Conservation (phyloP, 1,140 invertebrate species). For the Drosophila leontia region DNA sequence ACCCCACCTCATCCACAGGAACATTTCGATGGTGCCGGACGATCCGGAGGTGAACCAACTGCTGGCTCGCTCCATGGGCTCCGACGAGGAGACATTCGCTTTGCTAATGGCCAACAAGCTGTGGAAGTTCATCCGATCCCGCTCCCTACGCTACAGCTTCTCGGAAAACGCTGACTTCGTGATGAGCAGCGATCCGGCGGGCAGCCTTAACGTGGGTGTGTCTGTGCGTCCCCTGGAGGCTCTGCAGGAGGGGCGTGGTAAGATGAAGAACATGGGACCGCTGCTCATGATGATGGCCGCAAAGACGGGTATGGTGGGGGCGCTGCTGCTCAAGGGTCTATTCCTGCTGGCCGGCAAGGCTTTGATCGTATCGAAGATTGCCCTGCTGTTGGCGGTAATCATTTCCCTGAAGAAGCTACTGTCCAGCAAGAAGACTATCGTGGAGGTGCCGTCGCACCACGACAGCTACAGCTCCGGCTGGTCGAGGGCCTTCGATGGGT, state of each 20-base stretch:
- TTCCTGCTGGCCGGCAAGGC: conserved; percentile 93
- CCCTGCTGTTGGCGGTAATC: conserved; percentile 90
- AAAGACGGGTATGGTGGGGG: conserved; percentile 92
- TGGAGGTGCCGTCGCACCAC: conserved; percentile 89
- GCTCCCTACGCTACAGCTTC: conserved; percentile 89
- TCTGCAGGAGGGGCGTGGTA: conserved; percentile 88
- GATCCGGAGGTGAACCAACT: conserved; percentile 79
- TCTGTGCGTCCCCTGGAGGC: conserved; percentile 88
- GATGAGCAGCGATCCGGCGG: conserved; percentile 89
- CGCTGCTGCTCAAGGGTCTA: conserved; percentile 91
- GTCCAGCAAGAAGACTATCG: conserved; percentile 90
- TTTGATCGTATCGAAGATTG: conserved; percentile 92
- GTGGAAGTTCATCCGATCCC: conserved; percentile 90
- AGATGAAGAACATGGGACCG: conserved; percentile 90
- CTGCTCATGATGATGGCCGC: conserved; percentile 90
- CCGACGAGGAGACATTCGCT: conserved; percentile 89
- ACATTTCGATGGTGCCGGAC: conserved; percentile 70
- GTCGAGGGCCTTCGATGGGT: conserved; percentile 87
- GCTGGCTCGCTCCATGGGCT: conserved; percentile 85
- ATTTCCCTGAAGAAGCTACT: conserved; percentile 93
- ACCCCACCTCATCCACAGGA: conserved; percentile 32
- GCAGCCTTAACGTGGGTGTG: conserved; percentile 89
- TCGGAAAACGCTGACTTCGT: conserved; percentile 90
- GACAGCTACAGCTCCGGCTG: conserved; percentile 87
- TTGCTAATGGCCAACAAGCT: conserved; percentile 90